Evolutionary conservation across 2,113 vertebrate species (phyloP), one percentile per base, ranked within the genome.

Genomic region (Rhabdomys dilectus): DNA sequence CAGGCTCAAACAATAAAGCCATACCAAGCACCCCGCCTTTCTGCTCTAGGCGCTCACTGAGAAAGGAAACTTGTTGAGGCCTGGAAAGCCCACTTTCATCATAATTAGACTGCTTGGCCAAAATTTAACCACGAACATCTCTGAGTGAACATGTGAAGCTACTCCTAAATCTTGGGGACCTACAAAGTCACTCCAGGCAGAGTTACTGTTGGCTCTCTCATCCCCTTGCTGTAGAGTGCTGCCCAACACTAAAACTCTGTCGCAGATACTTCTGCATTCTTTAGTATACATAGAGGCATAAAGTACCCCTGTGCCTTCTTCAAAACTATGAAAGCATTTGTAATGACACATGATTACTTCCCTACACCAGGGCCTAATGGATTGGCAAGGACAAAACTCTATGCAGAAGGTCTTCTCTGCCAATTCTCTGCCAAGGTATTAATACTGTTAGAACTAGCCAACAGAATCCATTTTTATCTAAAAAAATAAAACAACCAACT

Each of bases 21-120:
- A 78, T 95, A 64, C 95, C 97, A 95, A 94, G 91, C 97, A 91
- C 95, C 95, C 73, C 85, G 97, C 96, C 82, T 95, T 98, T 96
- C 56, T 97, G 95, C 95, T 88, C 90, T 42, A 85, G 92, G 92
- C 92, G 93, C 70, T n/a, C 0, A 0, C 53, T 21, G 78, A 45
- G 95, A 81, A 73, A 66, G 94, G 62, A 92, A 88, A 92, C 68
- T 53, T 88, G 39, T 97, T 91, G 97, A 97, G 90, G 85, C 84
- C 81, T 97, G 95, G 88, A 95, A 56, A 98, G 96, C 60, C 62
- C 39, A 92, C 34, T 70, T 96, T 92, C 90, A 87, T 84, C 60
- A 97, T 75, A 95, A 97, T 86, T 73, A 97, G 94, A 9, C 34
- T 73, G n/a, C 58, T 51, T 92, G 93, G 81, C 58, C 77, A 94